These are phyloP conservation scores for Euproctis similis DNA, from an alignment of 2,888 invertebrate genomes.

Conservation along the genomic window DNA sequence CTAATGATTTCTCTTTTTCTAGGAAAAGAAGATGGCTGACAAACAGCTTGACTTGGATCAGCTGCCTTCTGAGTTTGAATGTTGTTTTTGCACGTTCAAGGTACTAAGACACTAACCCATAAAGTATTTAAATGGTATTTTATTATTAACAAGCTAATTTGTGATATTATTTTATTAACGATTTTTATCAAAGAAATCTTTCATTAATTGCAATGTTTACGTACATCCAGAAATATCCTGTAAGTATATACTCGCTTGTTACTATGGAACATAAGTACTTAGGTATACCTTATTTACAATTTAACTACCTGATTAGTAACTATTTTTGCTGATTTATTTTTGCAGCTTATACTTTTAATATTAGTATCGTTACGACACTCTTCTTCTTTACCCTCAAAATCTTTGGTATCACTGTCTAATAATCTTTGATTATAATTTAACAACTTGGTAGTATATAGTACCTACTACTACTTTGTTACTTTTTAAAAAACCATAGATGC, in stretches of 20 bases:
- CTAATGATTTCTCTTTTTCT: constrained; percentile 68
- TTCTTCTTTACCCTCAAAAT: too few species aligned
- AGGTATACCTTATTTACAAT: too few species aligned
- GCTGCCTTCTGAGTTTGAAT: constrained; percentile 96
- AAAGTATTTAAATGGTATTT: constrained; percentile 10
- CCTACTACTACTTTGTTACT: too few species aligned
- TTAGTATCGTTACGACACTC: too few species aligned
- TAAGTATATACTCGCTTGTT: constrained; percentile 34
- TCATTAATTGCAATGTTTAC: constrained; percentile 29
- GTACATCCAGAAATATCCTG: constrained; percentile 33
- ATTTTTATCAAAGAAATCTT: constrained; percentile 17
- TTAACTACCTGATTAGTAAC: too few species aligned
- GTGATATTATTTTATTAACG: constrained; percentile 16
- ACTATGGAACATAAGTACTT: too few species aligned
- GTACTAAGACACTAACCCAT: constrained; percentile 76
- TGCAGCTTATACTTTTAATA: too few species aligned
- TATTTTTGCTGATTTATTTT: too few species aligned
- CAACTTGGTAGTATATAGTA: too few species aligned
- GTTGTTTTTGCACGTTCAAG: constrained; percentile 98
- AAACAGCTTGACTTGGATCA: constrained; percentile 88
- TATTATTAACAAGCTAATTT: constrained; percentile 20
- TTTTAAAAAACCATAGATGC: too few species aligned
- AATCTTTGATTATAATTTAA: too few species aligned
- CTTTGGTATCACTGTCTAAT: too few species aligned
- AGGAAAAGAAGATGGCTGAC: constrained; percentile 83